These are phyloP conservation scores for Tiliacea citrago DNA, from an alignment of 2,888 invertebrate genomes.

Conservation along the genomic window DNA sequence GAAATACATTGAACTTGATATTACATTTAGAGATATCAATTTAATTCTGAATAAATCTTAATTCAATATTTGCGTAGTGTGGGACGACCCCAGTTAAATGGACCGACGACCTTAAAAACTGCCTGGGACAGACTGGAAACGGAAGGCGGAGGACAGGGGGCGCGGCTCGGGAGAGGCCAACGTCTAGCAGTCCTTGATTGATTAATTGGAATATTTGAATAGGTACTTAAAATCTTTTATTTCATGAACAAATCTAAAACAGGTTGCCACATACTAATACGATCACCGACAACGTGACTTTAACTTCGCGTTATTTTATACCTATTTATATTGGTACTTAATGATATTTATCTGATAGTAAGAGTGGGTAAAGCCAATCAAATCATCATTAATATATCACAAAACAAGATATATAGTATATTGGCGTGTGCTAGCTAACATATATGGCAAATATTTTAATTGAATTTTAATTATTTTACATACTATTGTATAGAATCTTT, in stretches of 20 bases:
- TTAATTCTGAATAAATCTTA: background rate
- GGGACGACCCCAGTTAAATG: too few relatives aligned
- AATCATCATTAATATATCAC: background rate
- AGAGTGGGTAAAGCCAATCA: background rate
- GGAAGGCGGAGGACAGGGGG: too few relatives aligned
- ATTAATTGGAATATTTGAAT: background rate
- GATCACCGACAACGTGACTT: background rate
- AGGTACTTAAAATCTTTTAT: background rate
- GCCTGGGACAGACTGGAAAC: background rate
- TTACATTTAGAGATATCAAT: background rate
- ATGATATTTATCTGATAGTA: background rate
- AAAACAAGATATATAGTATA: background rate
- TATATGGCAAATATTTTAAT: too few relatives aligned
- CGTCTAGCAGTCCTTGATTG: background rate
- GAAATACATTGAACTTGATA: slow-evolving; percentile 5
- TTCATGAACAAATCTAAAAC: background rate
- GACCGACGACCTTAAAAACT: background rate
- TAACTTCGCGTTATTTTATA: background rate
- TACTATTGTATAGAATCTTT: too few relatives aligned
- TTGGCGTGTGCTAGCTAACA: too few relatives aligned
- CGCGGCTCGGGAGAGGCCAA: background rate
- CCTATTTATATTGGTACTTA: background rate
- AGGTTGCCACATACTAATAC: background rate
- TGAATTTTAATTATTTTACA: too few relatives aligned
- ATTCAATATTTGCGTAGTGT: background rate